phyloP scores from a whole-genome alignment of 2,113 vertebrate species.

The Atherinomorus stipes region DNA sequence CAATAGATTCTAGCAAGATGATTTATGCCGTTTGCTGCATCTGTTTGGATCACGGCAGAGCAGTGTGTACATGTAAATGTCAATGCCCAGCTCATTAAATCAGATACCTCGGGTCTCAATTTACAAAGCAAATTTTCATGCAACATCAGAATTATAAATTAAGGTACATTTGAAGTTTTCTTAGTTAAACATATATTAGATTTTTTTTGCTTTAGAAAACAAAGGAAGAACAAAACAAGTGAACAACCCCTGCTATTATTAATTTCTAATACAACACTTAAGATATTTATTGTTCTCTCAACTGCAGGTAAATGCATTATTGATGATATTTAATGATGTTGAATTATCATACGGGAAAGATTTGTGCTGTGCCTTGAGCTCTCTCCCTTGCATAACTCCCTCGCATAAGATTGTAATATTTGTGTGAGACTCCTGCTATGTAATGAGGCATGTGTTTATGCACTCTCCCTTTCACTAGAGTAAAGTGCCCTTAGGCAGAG shows the following conservation, averaged over 20 bases:
- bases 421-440: slow-evolving; percentile 35
- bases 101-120: not conserved
- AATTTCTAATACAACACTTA: slow-evolving; percentile 56
- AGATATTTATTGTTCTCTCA: slow-evolving; percentile 57
- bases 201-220: not conserved
- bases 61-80: not conserved
- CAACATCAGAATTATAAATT: not conserved
- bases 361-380: slow-evolving; percentile 66
- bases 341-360: slow-evolving; percentile 70
- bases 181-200: not conserved
- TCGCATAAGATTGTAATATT: slow-evolving; percentile 58
- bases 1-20: not conserved
- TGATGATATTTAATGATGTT: slow-evolving; percentile 77
- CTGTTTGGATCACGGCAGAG: not conserved
- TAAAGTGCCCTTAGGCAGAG: slow-evolving; percentile 56
- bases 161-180: slow-evolving; percentile 7
- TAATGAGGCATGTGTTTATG: slow-evolving; percentile 72
- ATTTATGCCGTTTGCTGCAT: not conserved
- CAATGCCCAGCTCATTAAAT: not conserved
- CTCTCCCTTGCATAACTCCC: slow-evolving; percentile 41
- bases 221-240: not conserved
- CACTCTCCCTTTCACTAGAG: slow-evolving; percentile 68
- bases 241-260: slow-evolving; percentile 39
- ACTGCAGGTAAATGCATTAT: slow-evolving; percentile 79
- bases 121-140: not conserved